These are phyloP conservation scores for Lethenteron reissneri DNA, from an alignment of 2,113 vertebrate genomes.

Conservation along the genomic window DNA sequence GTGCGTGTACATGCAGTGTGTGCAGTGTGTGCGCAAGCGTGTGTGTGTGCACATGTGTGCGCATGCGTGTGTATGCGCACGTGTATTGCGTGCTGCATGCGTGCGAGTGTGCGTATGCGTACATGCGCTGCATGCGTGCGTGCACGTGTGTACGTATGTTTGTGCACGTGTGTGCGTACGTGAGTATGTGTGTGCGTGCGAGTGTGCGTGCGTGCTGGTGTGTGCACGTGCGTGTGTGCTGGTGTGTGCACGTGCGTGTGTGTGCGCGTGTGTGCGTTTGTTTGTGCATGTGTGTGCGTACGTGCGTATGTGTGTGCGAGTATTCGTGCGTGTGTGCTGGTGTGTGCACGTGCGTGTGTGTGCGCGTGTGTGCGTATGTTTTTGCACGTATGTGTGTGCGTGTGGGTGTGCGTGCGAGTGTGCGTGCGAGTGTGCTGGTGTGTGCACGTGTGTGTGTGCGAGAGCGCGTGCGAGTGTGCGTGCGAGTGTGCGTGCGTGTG, in stretches of 20 bases:
- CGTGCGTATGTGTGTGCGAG: background rate
- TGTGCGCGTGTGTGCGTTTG: too few species aligned
- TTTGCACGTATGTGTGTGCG: background rate
- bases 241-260: too few species aligned
- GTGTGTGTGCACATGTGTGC: too few species aligned
- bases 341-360: background rate
- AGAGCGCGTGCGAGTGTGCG: too few species aligned
- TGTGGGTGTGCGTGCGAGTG: background rate
- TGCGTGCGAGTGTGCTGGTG: background rate
- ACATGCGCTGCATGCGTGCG: background rate
- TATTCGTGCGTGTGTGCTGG: background rate
- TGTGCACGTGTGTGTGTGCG: background rate
- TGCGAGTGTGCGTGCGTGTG: background rate
- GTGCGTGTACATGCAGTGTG: too few species aligned
- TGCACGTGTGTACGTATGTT: background rate
- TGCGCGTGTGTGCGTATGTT: background rate
- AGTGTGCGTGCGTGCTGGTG: too few species aligned
- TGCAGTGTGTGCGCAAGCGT: too few species aligned
- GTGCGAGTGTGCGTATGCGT: background rate
- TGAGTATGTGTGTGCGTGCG: background rate
- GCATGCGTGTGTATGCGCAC: too few species aligned
- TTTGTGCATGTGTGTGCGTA: too few species aligned
- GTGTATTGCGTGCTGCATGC: background rate
- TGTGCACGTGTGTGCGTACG: background rate
- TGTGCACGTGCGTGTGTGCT: too few species aligned